Evolutionary conservation across 2,888 invertebrate genomes (phyloP).

Genomic region (Notocelia uddmanniana): DNA sequence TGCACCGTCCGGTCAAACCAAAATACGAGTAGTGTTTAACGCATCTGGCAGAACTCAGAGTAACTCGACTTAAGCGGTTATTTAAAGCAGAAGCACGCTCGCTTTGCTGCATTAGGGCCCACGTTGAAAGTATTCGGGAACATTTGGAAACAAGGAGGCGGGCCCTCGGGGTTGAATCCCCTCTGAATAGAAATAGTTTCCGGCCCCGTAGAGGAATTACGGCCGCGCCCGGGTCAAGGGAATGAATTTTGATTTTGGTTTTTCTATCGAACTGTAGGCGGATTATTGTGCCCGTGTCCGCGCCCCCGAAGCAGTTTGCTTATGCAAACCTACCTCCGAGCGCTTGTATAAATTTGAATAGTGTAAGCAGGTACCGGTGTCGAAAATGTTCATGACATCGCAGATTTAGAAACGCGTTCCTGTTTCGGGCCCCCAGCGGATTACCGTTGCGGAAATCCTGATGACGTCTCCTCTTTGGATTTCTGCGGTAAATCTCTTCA

Average conservation of each 20-base stretch:
- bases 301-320: conserved; percentile 60
- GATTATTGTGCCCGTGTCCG: conserved; percentile 68
- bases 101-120: conserved; percentile 43
- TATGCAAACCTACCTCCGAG: conserved; percentile 66
- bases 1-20: background rate
- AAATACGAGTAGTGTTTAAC: conserved; percentile 49
- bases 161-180: conserved; percentile 69
- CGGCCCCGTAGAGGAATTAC: conserved; percentile 71
- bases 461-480: conserved; percentile 43
- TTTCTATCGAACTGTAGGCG: conserved; percentile 67
- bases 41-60: conserved; percentile 51
- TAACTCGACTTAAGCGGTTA: conserved; percentile 28
- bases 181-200: conserved; percentile 81
- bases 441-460: conserved; percentile 46
- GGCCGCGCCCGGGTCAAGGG: conserved; percentile 71
- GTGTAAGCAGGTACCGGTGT: conserved; percentile 57
- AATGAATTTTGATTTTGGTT: conserved; percentile 82
- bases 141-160: conserved; percentile 63
- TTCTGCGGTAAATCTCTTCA: conserved; percentile 37
- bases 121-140: conserved; percentile 64
- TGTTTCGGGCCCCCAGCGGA: conserved; percentile 33
- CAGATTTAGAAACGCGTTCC: conserved; percentile 42
- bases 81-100: conserved; percentile 36
- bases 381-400: conserved; percentile 45
- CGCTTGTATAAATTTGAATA: conserved; percentile 71